Evolutionary conservation across 2,888 invertebrate species (phyloP).

Genomic region (Rhodophaea formosa): DNA sequence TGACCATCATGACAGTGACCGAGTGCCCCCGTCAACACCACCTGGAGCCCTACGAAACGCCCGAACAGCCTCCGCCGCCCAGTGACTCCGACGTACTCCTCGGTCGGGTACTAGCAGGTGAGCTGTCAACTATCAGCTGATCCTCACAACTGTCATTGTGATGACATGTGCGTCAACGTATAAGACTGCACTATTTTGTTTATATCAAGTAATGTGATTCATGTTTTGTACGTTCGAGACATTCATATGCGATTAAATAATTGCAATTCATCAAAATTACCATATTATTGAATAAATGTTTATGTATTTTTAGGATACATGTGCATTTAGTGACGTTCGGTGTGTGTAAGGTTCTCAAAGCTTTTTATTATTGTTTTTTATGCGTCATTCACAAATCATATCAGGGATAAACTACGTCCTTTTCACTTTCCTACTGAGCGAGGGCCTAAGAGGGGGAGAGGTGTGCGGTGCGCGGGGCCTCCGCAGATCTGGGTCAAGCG

Average conservation of each 20-base stretch:
- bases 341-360: neutral
- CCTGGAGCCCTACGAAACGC: slow-evolving; percentile 43
- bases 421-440: slow-evolving; percentile 69
- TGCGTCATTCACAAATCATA: slow-evolving; percentile 26
- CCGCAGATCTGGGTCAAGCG: slow-evolving; percentile 75
- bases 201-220: neutral
- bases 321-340: neutral
- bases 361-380: neutral
- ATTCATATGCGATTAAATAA: neutral
- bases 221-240: neutral
- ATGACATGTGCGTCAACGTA: slow-evolving; percentile 1
- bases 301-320: neutral
- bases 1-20: slow-evolving; percentile 66
- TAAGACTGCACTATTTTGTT: neutral
- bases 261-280: neutral
- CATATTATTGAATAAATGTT: neutral
- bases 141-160: slow-evolving; percentile 40
- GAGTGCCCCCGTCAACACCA: slow-evolving; percentile 59
- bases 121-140: slow-evolving; percentile 54
- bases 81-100: slow-evolving; percentile 70
- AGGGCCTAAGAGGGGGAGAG: slow-evolving; percentile 32
- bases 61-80: slow-evolving; percentile 43
- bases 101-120: slow-evolving; percentile 75
- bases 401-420: slow-evolving; percentile 53
- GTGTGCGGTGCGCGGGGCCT: slow-evolving; percentile 38